Conservation (phyloP, 2,113 vertebrate species). For the Scopus umbretta region DNA sequence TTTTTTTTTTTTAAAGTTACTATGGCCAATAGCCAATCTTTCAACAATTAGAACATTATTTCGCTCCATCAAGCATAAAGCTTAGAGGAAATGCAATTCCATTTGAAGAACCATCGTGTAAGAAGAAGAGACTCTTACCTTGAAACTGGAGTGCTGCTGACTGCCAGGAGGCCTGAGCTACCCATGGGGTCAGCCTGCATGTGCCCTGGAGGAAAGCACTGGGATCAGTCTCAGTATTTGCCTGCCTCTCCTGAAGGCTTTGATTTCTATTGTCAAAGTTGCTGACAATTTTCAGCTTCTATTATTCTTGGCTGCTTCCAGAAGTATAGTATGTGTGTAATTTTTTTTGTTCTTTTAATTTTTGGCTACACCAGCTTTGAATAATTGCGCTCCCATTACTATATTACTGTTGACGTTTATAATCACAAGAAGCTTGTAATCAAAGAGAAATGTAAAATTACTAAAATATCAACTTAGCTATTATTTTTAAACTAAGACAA, state of each 20-base stretch:
- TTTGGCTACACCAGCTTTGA: neutral
- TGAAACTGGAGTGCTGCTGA: neutral
- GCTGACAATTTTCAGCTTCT: neutral
- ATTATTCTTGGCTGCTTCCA: neutral
- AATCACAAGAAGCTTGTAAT: neutral
- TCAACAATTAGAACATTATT: neutral
- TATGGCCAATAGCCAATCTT: neutral
- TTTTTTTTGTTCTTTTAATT: neutral
- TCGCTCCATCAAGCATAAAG: neutral
- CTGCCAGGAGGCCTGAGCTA: neutral
- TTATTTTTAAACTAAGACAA: neutral
- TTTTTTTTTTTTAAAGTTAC: neutral
- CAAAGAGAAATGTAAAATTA: neutral
- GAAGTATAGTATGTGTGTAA: neutral
- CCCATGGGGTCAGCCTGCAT: neutral
- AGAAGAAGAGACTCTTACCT: neutral
- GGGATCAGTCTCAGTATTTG: neutral
- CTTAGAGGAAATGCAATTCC: slow-evolving; percentile 1
- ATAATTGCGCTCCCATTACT: neutral
- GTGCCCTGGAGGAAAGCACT: neutral
- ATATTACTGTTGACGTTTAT: neutral
- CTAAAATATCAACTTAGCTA: neutral
- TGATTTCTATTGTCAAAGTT: neutral
- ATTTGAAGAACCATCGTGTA: neutral
- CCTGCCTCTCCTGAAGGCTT: neutral